Conservation (phyloP, 1,140 invertebrate species). For the Akabosia matsudoensis region DNA sequence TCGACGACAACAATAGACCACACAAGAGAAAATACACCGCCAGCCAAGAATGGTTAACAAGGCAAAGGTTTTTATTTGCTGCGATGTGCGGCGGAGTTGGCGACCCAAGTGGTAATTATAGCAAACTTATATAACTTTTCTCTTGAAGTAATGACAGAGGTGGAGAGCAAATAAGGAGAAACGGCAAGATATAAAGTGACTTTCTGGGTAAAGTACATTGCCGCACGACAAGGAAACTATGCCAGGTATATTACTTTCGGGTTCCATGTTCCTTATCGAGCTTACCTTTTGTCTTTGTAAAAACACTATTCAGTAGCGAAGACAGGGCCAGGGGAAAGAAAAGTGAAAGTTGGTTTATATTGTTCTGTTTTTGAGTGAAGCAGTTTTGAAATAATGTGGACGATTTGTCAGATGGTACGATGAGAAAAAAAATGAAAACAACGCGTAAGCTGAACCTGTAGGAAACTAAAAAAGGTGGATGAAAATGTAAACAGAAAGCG, state of each 20-base stretch:
- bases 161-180: background rate
- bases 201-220: background rate
- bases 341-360: background rate
- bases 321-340: background rate
- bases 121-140: background rate
- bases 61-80: background rate
- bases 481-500: too few species aligned
- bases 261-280: background rate
- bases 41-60: too few species aligned
- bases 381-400: background rate
- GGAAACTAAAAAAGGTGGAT: too few species aligned
- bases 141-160: background rate
- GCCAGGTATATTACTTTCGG: too few species aligned
- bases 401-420: background rate
- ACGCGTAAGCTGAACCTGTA: too few species aligned
- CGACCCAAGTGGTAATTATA: background rate
- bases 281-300: background rate
- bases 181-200: background rate
- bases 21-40: background rate
- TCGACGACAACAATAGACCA: background rate
- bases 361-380: background rate
- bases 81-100: background rate
- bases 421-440: background rate
- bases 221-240: too few species aligned
- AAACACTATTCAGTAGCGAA: background rate